Conservation (phyloP, 2,113 vertebrate species). For the Daubentonia madagascariensis region DNA sequence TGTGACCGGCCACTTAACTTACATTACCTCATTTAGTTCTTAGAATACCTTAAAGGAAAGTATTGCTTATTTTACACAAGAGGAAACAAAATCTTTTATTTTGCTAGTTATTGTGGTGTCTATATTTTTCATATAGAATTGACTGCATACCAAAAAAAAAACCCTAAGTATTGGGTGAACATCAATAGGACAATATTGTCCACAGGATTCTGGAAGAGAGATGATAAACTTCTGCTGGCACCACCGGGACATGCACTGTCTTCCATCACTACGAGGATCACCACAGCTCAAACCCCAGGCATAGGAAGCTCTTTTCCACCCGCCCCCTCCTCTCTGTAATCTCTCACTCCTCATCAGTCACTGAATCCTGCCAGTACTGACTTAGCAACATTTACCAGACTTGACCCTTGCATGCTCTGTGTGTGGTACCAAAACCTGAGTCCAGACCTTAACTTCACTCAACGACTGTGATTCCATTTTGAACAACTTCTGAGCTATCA, state of each 20-base stretch:
- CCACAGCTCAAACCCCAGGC: not conserved
- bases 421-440: not conserved
- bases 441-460: not conserved
- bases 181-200: not conserved
- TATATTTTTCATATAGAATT: not conserved
- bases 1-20: no score
- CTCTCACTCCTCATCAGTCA: not conserved
- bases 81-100: not conserved
- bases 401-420: not conserved
- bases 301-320: not conserved
- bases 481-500: not conserved
- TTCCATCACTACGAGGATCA: no score
- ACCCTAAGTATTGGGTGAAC: not conserved
- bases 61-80: not conserved
- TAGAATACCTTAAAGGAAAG: not conserved
- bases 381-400: no score
- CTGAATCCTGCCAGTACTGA: no score
- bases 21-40: not conserved
- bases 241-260: not conserved
- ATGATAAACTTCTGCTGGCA: not conserved
- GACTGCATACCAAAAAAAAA: not conserved
- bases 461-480: not conserved
- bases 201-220: not conserved
- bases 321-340: not conserved
- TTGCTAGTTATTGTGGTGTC: not conserved